A percentile compares a stretch with the other conserved stretches of the same genome.
Conservation (phyloP, 2,888 invertebrate genomes). For the Coleophora deauratella region DNA sequence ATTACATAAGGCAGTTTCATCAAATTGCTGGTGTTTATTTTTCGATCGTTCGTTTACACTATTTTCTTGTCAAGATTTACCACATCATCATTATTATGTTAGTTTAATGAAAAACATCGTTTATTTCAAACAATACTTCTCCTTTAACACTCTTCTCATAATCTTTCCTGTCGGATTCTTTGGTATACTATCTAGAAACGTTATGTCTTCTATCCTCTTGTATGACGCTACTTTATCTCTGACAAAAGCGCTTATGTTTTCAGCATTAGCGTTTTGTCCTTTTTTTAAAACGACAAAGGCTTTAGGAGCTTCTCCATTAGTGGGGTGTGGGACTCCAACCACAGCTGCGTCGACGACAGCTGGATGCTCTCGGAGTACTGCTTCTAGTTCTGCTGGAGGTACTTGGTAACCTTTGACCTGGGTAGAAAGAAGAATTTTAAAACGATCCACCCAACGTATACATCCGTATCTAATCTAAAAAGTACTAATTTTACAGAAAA, state of each 20-base stretch:
- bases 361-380: constrained; percentile 81
- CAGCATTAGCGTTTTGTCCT: constrained; percentile 35
- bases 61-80: no score
- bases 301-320: constrained; percentile 83
- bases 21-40: no score
- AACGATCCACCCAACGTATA: no score
- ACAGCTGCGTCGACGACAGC: constrained; percentile 88
- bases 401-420: constrained; percentile 84
- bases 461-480: no score
- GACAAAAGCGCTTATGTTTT: constrained; percentile 77
- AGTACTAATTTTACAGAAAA: no score
- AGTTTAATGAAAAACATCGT: no score
- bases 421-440: no score
- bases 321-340: constrained; percentile 81
- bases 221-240: constrained; percentile 82
- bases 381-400: constrained; percentile 92
- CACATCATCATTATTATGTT: no score
- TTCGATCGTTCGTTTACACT: no score
- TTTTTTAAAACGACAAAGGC: constrained; percentile 78
- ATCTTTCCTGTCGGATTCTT: constrained; percentile 87
- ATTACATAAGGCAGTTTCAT: no score
- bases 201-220: constrained; percentile 81
- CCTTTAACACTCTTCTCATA: constrained; percentile 76
- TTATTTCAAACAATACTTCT: constrained; percentile 29
- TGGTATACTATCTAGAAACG: constrained; percentile 80